phyloP scores from a whole-genome alignment of 2,113 vertebrate genomes.

The Aythya baeri region DNA sequence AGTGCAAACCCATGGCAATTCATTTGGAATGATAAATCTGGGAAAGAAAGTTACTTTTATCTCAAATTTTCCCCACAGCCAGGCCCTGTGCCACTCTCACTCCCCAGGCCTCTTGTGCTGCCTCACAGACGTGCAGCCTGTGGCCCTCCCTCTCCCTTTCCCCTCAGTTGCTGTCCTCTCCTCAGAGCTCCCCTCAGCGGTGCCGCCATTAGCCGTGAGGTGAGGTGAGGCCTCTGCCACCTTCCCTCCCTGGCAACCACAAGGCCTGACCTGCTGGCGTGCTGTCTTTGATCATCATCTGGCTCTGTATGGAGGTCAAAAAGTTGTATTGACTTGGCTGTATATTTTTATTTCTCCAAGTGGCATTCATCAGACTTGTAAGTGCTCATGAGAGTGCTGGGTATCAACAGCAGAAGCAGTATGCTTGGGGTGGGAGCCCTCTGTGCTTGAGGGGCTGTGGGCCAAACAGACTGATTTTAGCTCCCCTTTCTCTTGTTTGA shows the following conservation, averaged over 20 bases:
- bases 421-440: not conserved
- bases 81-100: accelerated
- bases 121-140: accelerated
- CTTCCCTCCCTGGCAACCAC: not conserved
- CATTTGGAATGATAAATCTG: not conserved
- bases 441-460: not conserved
- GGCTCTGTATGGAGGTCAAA: not conserved
- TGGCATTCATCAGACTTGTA: accelerated
- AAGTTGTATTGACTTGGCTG: not conserved
- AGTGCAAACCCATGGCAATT: not conserved
- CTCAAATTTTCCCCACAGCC: not conserved
- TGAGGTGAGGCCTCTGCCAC: accelerated
- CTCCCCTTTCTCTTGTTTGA: not conserved
- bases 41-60: not conserved
- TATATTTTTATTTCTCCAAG: accelerated
- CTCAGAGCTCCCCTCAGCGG: not conserved
- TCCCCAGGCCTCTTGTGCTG: not conserved
- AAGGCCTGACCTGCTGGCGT: not conserved
- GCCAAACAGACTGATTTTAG: not conserved
- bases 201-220: accelerated
- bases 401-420: accelerated
- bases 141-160: not conserved
- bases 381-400: accelerated
- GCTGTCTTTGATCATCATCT: not conserved
- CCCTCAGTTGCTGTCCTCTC: not conserved